Evolutionary conservation across 2,797 vertebrate genomes (phyloP), one percentile per base, ranked within the genome.

Genomic region (Synanceia verrucosa): DNA sequence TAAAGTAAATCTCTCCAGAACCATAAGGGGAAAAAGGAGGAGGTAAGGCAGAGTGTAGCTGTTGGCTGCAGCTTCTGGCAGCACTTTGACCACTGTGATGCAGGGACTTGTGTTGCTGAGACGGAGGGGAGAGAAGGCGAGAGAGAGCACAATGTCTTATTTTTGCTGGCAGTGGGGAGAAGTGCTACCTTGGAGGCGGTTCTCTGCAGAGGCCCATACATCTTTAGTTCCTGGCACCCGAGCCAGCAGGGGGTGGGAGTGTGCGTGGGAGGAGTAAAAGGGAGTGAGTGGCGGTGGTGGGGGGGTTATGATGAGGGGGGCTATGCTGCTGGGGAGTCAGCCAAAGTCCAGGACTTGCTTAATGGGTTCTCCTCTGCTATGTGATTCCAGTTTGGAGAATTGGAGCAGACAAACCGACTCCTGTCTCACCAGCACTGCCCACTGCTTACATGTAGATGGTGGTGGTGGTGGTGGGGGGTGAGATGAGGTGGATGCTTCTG

Each of bases 281-380:
- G 46, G 70, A 76, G 66, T 73, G 46, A 16, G 64, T 39, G 53
- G 14, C 43, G n/a, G 56, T 11, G 36, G 29, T 55, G 36, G 46
- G 55, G 63, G 18, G 57, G 63, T 46, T 72, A 69, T 79, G 76
- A 62, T 70, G 61, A 81, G 78, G 77, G 55, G 85, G 37, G 16
- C 85, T 88, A 74, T 83, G 81, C 71, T 89, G 73, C 66, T 77
- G 74, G 71, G 82, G 92, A 93, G 93, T 94, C 94, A 95, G 94
- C 94, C 94, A 95, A 93, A 94, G 93, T 92, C 87, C 94, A 94
- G 88, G 78, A 64, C 80, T 83, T 9, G 67, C 75, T 86, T 86
- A 88, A 91, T 94, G 81, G 79, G 62, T 86, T 91, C 88, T 88
- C 77, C 80, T 70, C 72, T 76, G 84, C 85, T 78, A 83, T 68